Percentiles rank a stretch among this genome's conserved stretches.
phyloP scores from a whole-genome alignment of 2,888 invertebrate species.

The Meiosimyza decipiens region DNA sequence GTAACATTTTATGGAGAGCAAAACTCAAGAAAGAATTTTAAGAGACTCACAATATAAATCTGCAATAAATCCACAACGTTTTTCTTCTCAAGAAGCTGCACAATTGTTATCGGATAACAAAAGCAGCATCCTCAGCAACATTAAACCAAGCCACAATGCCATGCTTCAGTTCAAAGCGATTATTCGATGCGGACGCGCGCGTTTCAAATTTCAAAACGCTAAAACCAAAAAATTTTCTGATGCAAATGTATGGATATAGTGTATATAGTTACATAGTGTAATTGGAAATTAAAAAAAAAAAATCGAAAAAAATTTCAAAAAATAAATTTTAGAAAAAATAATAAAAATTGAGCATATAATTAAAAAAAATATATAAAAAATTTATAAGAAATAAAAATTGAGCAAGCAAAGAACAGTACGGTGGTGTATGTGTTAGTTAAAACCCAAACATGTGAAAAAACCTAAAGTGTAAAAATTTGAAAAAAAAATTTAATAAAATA shows the following conservation, averaged over 20 bases:
- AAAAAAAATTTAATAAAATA: conserved; percentile 15
- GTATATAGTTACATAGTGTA: neutral
- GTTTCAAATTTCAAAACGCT: conserved; percentile 12
- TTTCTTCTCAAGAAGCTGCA: too few relatives aligned
- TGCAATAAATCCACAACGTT: too few relatives aligned
- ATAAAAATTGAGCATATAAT: neutral
- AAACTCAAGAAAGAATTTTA: too few relatives aligned
- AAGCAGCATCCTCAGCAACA: too few relatives aligned
- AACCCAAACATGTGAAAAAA: too few relatives aligned
- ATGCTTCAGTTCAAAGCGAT: conserved; percentile 25
- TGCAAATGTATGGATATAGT: too few relatives aligned
- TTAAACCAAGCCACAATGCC: neutral
- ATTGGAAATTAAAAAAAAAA: conserved; percentile 20
- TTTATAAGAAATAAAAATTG: conserved; percentile 6
- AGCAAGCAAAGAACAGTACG: neutral
- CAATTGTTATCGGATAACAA: too few relatives aligned
- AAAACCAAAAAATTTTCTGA: too few relatives aligned
- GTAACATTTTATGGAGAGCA: too few relatives aligned
- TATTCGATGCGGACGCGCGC: conserved; percentile 18
- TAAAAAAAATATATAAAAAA: conserved; percentile 8
- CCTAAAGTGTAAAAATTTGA: neutral
- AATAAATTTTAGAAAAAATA: conserved; percentile 34
- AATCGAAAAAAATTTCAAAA: conserved; percentile 38
- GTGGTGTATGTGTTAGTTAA: too few relatives aligned
- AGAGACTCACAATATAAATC: too few relatives aligned